phyloP scores from a whole-genome alignment of 2,113 vertebrate species.

The Empidonax traillii region DNA sequence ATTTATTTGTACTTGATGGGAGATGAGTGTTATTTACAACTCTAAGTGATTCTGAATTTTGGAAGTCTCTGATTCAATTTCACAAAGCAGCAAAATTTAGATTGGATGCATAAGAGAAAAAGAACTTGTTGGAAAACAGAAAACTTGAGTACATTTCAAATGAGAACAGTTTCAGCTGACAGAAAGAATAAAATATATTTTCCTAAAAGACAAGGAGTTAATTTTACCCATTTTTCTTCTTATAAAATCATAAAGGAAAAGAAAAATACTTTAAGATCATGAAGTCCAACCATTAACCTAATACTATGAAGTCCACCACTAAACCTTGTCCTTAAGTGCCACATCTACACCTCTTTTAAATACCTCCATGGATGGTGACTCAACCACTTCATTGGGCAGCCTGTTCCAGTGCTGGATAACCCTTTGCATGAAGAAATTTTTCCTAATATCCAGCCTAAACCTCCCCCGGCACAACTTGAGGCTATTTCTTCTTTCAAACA shows the following conservation, averaged over 20 bases:
- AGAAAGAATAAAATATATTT: not conserved
- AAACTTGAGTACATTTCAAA: not conserved
- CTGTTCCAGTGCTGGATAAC: not conserved
- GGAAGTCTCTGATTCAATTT: constrained; percentile 1
- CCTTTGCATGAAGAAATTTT: not conserved
- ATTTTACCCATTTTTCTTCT: not conserved
- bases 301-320: not conserved
- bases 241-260: not conserved
- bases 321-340: not conserved
- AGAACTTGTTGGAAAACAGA: not conserved
- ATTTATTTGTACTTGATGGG: constrained; percentile 37
- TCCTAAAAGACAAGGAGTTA: not conserved
- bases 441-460: not conserved
- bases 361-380: not conserved
- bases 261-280: not conserved
- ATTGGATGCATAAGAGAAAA: not conserved
- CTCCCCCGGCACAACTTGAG: not conserved
- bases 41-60: constrained; percentile 43
- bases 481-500: not conserved
- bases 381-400: not conserved
- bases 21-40: constrained; percentile 1
- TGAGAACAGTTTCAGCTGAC: not conserved
- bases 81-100: not conserved
- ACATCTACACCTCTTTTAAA: not conserved
- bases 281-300: not conserved